A percentile compares a stretch with the other conserved stretches of the same genome.
phyloP scores from a whole-genome alignment of 2,113 vertebrate species.

The Bubo blakistoni region DNA sequence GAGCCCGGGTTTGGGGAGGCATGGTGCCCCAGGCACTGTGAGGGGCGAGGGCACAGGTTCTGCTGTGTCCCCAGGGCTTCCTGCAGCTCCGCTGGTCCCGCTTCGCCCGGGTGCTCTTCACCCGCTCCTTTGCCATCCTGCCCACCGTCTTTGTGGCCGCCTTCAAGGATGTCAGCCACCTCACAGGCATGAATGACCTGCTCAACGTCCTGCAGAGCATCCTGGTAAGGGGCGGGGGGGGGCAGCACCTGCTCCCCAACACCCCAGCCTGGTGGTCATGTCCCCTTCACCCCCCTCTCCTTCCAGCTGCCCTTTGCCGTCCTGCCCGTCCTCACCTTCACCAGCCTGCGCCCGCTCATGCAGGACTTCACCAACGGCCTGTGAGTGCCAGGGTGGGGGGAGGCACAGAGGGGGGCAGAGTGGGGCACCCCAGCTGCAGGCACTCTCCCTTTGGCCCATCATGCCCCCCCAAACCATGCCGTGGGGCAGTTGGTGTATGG shows the following conservation, averaged over 20 bases:
- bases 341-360: constrained; percentile 77
- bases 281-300: neutral
- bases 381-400: constrained; percentile 53
- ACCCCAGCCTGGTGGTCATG: fast-evolving
- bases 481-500: neutral
- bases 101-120: constrained; percentile 74
- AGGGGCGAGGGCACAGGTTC: neutral
- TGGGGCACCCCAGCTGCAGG: neutral
- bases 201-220: constrained; percentile 82
- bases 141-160: constrained; percentile 72
- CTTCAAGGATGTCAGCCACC: constrained; percentile 71
- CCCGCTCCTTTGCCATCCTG: constrained; percentile 77
- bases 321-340: constrained; percentile 79
- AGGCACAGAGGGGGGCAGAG: neutral
- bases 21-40: fast-evolving
- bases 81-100: constrained; percentile 78
- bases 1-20: no score
- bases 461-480: neutral
- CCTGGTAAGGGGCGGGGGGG: constrained; percentile 57
- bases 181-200: constrained; percentile 77
- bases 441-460: neutral
- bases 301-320: constrained; percentile 77
- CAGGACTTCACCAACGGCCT: constrained; percentile 74
- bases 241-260: neutral
- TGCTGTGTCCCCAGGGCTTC: constrained; percentile 65